Evolutionary conservation across 2,888 invertebrate species (phyloP).

Genomic region (Tetranychus piercei): DNA sequence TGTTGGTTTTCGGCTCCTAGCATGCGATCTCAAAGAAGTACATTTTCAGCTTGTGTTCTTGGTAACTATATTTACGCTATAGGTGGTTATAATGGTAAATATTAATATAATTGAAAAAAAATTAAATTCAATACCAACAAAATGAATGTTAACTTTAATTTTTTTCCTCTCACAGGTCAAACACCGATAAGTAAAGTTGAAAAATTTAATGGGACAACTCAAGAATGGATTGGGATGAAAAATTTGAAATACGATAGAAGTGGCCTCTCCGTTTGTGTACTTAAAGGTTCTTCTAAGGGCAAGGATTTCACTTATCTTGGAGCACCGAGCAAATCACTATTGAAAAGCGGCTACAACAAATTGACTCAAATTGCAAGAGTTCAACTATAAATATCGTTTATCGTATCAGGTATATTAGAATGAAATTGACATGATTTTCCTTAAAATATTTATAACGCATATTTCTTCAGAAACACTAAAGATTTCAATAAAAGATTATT

Average conservation of each 20-base stretch:
- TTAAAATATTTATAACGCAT: neutral
- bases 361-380: neutral
- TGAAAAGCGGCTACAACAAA: neutral
- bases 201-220: slow-evolving; percentile 49
- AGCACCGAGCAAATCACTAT: neutral
- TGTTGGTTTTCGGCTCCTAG: slow-evolving; percentile 49
- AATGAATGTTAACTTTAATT: neutral
- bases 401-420: neutral
- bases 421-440: neutral
- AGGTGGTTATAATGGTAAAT: slow-evolving; percentile 50
- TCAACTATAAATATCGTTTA: neutral
- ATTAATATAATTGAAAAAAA: neutral
- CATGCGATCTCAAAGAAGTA: slow-evolving; percentile 59
- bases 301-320: slow-evolving; percentile 22
- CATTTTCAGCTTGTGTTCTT: slow-evolving; percentile 50
- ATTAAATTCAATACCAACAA: neutral
- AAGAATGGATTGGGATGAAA: slow-evolving; percentile 46
- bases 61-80: slow-evolving; percentile 60
- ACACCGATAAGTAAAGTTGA: slow-evolving; percentile 56
- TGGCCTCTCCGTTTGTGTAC: slow-evolving; percentile 57
- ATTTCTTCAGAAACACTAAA: no score
- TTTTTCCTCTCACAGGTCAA: slow-evolving; percentile 37
- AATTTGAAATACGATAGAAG: slow-evolving; percentile 64
- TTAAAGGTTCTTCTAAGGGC: slow-evolving; percentile 40
- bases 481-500: no score